Percentiles rank a stretch among this genome's conserved stretches.
phyloP scores from a whole-genome alignment of 2,888 invertebrate genomes.

The Drosophila fulvimacula region DNA sequence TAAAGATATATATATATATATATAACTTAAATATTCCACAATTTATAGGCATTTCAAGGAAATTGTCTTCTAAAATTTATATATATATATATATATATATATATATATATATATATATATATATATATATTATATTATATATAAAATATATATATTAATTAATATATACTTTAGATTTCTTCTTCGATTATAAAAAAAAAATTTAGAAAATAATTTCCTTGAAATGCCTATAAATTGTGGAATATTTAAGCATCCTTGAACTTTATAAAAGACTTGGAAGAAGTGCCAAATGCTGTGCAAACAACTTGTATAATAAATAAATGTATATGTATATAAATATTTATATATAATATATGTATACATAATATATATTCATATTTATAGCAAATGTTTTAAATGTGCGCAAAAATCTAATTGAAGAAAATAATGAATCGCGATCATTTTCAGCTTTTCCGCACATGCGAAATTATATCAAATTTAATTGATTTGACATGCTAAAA shows the following conservation, averaged over 20 bases:
- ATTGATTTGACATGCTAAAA: conserved; percentile 52
- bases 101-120: too few relatives aligned
- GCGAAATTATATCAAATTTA: conserved; percentile 65
- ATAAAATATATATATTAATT: too few relatives aligned
- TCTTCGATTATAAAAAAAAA: neutral
- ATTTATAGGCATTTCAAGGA: conserved; percentile 23
- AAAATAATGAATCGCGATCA: conserved; percentile 27
- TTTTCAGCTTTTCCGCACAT: conserved; percentile 45
- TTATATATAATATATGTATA: too few relatives aligned
- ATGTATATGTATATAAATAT: neutral
- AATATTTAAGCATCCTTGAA: conserved; percentile 39
- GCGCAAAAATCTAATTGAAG: conserved; percentile 27
- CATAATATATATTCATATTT: conserved; percentile 4
- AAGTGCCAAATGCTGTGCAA: conserved; percentile 16
- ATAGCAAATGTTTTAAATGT: conserved; percentile 37
- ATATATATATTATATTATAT: too few relatives aligned
- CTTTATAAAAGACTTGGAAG: conserved; percentile 28
- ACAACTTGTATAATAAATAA: conserved; percentile 14
- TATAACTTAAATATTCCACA: conserved; percentile 28
- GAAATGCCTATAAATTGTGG: conserved; percentile 23
- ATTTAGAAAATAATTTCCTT: conserved; percentile 27
- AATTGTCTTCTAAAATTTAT: conserved; percentile 20
- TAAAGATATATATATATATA: too few relatives aligned
- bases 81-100: too few relatives aligned
- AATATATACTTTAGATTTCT: too few relatives aligned